A percentile compares a stretch with the other conserved stretches of the same genome.
These are phyloP conservation scores for Ammodytes dubius DNA, from an alignment of 2,113 vertebrate species.

Conservation along the genomic window DNA sequence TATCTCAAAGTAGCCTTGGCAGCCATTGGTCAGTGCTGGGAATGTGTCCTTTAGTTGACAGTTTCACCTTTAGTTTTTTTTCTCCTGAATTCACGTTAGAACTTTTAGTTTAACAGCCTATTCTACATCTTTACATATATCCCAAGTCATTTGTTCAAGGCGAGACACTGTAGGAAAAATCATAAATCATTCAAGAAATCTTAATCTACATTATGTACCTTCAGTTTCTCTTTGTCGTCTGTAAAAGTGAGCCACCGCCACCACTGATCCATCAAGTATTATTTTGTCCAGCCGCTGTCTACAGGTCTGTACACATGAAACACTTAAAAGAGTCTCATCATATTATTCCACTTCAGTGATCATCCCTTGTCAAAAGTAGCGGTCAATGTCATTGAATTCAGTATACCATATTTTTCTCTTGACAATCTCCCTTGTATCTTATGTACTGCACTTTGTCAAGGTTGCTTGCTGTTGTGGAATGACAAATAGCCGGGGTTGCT, in stretches of 20 bases:
- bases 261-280: constrained; percentile 25
- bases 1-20: neutral
- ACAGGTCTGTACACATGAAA: constrained; percentile 38
- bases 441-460: constrained; percentile 61
- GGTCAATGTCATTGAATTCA: constrained; percentile 59
- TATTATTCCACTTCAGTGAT: constrained; percentile 61
- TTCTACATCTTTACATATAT: neutral
- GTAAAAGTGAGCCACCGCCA: neutral
- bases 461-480: constrained; percentile 70
- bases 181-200: too few relatives aligned
- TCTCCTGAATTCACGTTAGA: neutral
- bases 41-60: neutral
- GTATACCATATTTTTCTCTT: constrained; percentile 56
- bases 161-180: too few relatives aligned
- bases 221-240: too few relatives aligned
- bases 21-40: neutral
- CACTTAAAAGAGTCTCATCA: constrained; percentile 54
- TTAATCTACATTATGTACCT: too few relatives aligned
- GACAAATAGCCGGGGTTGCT: constrained; percentile 5
- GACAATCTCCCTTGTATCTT: constrained; percentile 65
- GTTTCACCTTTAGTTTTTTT: neutral
- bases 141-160: neutral
- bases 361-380: constrained; percentile 26
- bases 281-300: constrained; percentile 37
- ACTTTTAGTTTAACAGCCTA: neutral